Conservation (phyloP, 1,140 invertebrate genomes). For the Lanistes nyassanus region DNA sequence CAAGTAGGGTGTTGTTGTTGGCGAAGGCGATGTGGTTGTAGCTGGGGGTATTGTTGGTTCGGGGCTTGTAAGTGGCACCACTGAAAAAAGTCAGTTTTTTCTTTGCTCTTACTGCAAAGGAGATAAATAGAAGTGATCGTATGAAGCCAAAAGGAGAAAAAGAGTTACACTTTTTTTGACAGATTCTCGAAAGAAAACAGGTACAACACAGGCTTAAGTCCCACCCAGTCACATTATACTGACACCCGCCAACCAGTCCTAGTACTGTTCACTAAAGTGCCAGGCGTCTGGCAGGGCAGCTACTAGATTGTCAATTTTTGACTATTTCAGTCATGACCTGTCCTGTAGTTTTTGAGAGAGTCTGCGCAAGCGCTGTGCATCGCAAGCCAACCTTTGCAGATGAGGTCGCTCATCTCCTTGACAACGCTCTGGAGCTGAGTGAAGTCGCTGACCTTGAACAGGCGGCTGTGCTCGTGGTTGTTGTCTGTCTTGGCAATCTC, state of each 20-base stretch:
- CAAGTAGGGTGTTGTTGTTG: constrained; percentile 27
- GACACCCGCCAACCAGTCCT: no score
- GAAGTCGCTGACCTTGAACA: constrained; percentile 45
- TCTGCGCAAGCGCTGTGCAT: no score
- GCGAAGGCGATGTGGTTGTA: constrained; percentile 38
- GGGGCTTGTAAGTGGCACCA: constrained; percentile 21
- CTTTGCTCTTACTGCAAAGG: no score
- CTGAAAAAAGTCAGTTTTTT: background rate
- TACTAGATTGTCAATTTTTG: no score
- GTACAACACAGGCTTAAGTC: no score
- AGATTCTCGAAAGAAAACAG: background rate
- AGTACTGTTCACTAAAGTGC: no score
- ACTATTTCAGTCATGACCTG: background rate
- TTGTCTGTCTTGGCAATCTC: constrained; percentile 36
- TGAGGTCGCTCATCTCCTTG: constrained; percentile 35
- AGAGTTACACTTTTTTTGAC: background rate
- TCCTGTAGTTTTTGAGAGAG: background rate
- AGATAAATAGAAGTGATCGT: no score
- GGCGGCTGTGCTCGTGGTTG: constrained; percentile 17
- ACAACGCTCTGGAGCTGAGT: constrained; percentile 33
- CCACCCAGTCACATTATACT: no score
- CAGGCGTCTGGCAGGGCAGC: no score
- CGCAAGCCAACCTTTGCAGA: constrained; percentile 43
- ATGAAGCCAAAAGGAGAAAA: no score
- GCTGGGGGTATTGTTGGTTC: constrained; percentile 19